Evolutionary conservation across 1,140 invertebrate species (phyloP).

Genomic region (Glossosoma conforme): DNA sequence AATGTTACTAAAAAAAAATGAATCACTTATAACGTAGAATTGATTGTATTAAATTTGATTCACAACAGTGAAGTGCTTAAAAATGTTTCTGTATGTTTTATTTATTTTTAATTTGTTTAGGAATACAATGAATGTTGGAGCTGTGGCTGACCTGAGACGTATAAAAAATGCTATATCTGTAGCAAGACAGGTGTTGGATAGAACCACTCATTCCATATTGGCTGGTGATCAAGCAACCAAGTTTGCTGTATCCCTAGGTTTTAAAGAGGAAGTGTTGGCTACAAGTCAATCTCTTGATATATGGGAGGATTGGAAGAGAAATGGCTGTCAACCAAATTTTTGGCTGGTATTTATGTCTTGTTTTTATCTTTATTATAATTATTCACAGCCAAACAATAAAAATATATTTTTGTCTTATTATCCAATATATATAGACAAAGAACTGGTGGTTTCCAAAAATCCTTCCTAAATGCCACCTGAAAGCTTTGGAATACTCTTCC

Average conservation of each 20-base stretch:
- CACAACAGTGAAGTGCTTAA: too few species aligned
- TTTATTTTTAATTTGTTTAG: too few species aligned
- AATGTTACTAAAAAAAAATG: too few species aligned
- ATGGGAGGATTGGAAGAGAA: constrained; percentile 73
- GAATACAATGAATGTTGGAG: constrained; percentile 83
- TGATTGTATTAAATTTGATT: too few species aligned
- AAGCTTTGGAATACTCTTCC: too few species aligned
- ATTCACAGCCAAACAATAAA: too few species aligned
- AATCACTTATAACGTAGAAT: too few species aligned
- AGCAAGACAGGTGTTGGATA: constrained; percentile 83
- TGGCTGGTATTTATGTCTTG: constrained; percentile 89
- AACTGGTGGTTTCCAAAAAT: too few species aligned
- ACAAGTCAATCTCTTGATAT: constrained; percentile 68
- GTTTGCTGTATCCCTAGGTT: constrained; percentile 91
- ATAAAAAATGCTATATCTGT: constrained; percentile 90
- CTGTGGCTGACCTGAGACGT: constrained; percentile 75
- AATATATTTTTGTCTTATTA: too few species aligned
- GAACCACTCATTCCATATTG: constrained; percentile 87
- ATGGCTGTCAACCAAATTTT: constrained; percentile 95
- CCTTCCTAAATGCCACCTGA: too few species aligned
- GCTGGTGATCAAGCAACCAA: constrained; percentile 83
- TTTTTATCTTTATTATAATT: too few species aligned
- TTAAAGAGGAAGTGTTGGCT: constrained; percentile 68
- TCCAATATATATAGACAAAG: constrained; percentile 7
- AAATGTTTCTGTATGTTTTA: too few species aligned